Evolutionary conservation across 2,888 invertebrate genomes (phyloP).

Genomic region (Eretmocerus hayati): DNA sequence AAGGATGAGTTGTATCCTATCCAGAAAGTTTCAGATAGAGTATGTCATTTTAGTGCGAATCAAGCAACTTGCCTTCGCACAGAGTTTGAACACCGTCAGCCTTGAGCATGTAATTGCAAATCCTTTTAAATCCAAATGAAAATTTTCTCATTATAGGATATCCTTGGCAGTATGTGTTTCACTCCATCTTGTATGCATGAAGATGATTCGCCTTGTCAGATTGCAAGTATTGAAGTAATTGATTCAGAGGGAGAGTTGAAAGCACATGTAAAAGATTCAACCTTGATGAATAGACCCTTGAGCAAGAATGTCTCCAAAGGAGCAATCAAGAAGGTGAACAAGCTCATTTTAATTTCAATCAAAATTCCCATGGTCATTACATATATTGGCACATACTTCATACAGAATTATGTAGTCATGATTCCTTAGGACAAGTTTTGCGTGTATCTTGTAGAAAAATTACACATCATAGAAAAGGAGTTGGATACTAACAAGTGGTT

Average conservation of each 20-base stretch:
- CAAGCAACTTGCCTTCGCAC: too few relatives aligned
- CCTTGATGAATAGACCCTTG: conserved; percentile 1
- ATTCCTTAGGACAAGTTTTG: too few relatives aligned
- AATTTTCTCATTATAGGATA: conserved; percentile 2
- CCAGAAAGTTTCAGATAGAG: conserved; percentile 31
- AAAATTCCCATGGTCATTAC: too few relatives aligned
- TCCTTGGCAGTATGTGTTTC: conserved; percentile 9
- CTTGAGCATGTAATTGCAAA: neutral
- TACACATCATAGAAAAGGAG: too few relatives aligned
- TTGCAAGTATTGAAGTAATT: conserved; percentile 25
- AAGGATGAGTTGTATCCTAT: conserved; percentile 28
- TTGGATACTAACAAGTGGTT: too few relatives aligned
- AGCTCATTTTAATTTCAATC: too few relatives aligned
- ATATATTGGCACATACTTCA: too few relatives aligned
- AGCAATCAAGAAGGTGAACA: conserved; percentile 32
- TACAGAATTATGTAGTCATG: too few relatives aligned
- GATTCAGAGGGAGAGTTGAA: conserved; percentile 25
- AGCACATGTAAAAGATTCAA: conserved; percentile 16
- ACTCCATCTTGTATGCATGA: conserved; percentile 8
- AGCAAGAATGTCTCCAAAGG: conserved; percentile 23
- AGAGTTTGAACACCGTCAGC: neutral
- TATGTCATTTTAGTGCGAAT: too few relatives aligned
- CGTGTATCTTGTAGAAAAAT: too few relatives aligned
- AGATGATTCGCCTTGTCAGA: neutral
- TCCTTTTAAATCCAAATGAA: neutral